Base-by-base conservation (phyloP, 1,140 invertebrate genomes). In the Zaprionus davidi region DNA sequence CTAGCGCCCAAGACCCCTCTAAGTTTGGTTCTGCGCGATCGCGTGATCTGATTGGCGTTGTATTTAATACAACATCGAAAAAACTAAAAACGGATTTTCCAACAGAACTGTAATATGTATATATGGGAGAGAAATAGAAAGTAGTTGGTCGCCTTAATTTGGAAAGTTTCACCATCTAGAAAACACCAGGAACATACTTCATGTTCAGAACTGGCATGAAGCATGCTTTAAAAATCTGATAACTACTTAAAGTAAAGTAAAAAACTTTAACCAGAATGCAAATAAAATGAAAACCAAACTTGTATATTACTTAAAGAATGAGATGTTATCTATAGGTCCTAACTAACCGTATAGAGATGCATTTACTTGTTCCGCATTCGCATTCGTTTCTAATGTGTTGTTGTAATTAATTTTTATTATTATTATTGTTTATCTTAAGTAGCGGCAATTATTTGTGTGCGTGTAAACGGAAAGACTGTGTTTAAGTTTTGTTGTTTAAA, bases 1-100 rank as follows among this genome's bases (percentile, higher is more conserved):
- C 83, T 97, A 73, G 94, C 96, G 3, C 96, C 96, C 3, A 95
- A 96, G 88, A 94, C 94, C 22, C 95, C 95, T 38, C 94, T 96
- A 2, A 94, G 94, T n/a, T 93, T 97, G 70, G 94, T 93, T 31
- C 95, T 97, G 76, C 93, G 86, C 60, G 95, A 96, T 91, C 93
- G 94, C 15, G 76, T 64, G 7, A 56, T 77, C 49, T 88, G 66
- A 77, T 24, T 22, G 9, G 20, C 15, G 15, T 71, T 81, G 75
- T 81, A 76, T 81, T n/a, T 56, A 79, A 82, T 77, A 74, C 77
- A 72, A 76, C 28, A 31, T 2, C 38, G 9, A 26, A 38, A 57
- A 51, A 49, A 24, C 20, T 36, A 26, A 55, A 13, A 17, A 44
- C n/a, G 41, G 46, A 58, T 44, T 12, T 7, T 11, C 20, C 17